phyloP scores from a whole-genome alignment of 2,113 vertebrate species.

The Cavia porcellus region DNA sequence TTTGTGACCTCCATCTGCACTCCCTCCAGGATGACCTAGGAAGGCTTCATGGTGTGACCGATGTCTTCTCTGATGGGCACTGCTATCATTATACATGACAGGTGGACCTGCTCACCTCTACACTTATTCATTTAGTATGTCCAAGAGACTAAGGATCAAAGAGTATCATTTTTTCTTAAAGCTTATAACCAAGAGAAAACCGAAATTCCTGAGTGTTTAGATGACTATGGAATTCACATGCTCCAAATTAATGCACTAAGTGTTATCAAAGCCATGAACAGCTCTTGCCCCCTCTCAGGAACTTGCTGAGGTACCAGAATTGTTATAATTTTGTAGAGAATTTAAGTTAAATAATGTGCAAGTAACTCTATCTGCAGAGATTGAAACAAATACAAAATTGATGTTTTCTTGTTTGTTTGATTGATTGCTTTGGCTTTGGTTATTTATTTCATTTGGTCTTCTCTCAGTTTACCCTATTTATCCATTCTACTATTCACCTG shows the following conservation, averaged over 20 bases:
- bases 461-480: background rate
- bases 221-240: background rate
- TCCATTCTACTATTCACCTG: background rate
- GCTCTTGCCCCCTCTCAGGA: too few species aligned
- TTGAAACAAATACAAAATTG: background rate
- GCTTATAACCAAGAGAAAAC: background rate
- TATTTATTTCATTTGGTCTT: background rate
- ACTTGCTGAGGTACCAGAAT: too few species aligned
- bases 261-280: background rate
- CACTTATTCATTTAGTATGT: background rate
- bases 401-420: background rate
- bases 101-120: background rate
- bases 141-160: background rate
- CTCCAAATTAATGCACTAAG: background rate
- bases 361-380: background rate
- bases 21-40: background rate
- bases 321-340: background rate
- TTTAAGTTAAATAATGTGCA: background rate
- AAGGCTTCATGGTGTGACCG: background rate
- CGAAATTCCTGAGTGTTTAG: background rate
- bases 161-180: background rate
- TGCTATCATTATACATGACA: background rate
- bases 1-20: background rate
- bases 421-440: background rate
- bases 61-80: background rate